A percentile compares a stretch with the other conserved stretches of the same genome.
phyloP scores from a whole-genome alignment of 2,888 invertebrate species.

The Molanna angustata region DNA sequence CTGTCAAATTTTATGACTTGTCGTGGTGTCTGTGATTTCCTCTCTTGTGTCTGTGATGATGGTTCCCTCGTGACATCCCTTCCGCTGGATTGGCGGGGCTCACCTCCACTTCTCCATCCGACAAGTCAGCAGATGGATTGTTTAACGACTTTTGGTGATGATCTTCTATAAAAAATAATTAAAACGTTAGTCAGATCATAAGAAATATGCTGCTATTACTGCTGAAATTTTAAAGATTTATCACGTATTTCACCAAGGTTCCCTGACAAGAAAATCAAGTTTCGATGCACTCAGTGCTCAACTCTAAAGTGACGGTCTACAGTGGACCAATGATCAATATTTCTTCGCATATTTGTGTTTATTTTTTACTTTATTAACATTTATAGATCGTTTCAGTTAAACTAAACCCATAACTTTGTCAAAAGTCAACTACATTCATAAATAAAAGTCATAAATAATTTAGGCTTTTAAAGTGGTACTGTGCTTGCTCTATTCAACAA shows the following conservation, averaged over 20 bases:
- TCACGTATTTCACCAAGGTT: background rate
- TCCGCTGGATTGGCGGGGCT: background rate
- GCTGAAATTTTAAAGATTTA: background rate
- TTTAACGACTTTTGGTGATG: slow-evolving; percentile 19
- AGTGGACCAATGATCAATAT: no score
- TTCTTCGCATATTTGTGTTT: no score
- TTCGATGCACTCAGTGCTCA: no score
- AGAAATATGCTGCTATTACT: background rate
- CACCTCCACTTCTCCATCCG: slow-evolving; percentile 26
- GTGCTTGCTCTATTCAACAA: no score
- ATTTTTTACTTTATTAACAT: no score
- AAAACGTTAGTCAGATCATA: background rate
- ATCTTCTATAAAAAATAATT: slow-evolving; percentile 23
- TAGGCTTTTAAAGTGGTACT: no score
- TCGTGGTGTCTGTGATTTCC: slow-evolving; percentile 26
- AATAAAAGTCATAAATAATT: no score
- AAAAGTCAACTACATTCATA: no score
- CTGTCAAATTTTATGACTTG: slow-evolving; percentile 19
- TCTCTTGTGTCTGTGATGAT: slow-evolving; percentile 17
- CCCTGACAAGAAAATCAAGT: background rate
- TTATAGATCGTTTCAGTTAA: no score
- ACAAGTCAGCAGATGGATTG: slow-evolving; percentile 27
- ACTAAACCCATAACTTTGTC: no score
- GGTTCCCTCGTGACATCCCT: background rate
- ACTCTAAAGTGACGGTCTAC: no score